These are phyloP conservation scores for Macaria notata DNA, from an alignment of 2,888 invertebrate genomes.

Conservation along the genomic window DNA sequence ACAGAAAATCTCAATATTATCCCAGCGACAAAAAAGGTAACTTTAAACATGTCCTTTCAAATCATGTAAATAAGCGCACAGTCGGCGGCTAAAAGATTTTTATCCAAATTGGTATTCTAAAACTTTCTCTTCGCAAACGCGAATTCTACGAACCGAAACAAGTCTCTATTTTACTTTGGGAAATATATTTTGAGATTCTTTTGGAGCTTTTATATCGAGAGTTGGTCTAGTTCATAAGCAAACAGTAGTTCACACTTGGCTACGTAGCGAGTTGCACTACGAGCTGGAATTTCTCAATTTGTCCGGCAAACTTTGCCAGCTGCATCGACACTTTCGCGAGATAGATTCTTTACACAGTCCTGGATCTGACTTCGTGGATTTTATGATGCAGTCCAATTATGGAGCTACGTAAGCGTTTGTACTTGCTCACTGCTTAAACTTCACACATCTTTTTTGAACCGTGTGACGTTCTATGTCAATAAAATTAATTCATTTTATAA, in stretches of 20 bases:
- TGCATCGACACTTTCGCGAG: constrained; percentile 13
- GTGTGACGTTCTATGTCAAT: too few relatives aligned
- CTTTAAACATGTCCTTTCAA: background rate
- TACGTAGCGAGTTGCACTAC: constrained; percentile 5
- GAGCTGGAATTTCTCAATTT: constrained; percentile 17
- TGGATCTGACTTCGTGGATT: constrained; percentile 3
- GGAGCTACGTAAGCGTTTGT: background rate
- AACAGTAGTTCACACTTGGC: constrained; percentile 14
- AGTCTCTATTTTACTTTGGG: constrained; percentile 5
- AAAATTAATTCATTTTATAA: too few relatives aligned
- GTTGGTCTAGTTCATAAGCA: constrained; percentile 20
- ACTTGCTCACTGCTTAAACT: too few relatives aligned
- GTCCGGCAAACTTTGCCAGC: constrained; percentile 19
- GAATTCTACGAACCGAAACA: background rate
- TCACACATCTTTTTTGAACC: too few relatives aligned
- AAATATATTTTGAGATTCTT: constrained; percentile 7
- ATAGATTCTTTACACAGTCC: constrained; percentile 14
- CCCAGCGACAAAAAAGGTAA: too few relatives aligned
- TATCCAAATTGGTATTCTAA: constrained; percentile 1
- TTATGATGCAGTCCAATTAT: constrained; percentile 5
- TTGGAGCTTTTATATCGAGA: constrained; percentile 13
- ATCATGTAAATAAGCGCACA: background rate
- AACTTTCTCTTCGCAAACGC: constrained; percentile 1
- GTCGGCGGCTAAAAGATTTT: constrained; percentile 1
- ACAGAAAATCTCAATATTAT: too few relatives aligned